Conservation (phyloP, 2,113 vertebrate genomes). For the Thunnus thynnus region DNA sequence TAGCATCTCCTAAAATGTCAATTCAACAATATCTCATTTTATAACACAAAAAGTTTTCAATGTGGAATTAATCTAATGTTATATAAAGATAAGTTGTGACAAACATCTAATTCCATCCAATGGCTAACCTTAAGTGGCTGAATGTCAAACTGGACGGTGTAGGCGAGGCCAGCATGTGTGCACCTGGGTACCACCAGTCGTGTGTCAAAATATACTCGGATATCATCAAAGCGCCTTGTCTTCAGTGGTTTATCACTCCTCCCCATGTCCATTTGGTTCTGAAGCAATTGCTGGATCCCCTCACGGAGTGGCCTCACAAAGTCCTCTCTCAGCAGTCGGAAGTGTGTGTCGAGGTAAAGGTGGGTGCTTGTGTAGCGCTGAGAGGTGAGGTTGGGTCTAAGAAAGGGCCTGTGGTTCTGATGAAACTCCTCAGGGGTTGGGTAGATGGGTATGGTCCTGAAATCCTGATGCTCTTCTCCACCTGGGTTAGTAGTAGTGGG, state of each 20-base stretch:
- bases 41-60: too few species aligned
- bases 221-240: conserved; percentile 89
- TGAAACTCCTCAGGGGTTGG: conserved; percentile 90
- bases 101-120: neutral
- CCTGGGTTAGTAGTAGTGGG: conserved; percentile 34
- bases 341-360: conserved; percentile 94
- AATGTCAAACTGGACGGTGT: conserved; percentile 90
- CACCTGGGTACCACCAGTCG: conserved; percentile 86
- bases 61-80: neutral
- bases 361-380: conserved; percentile 86
- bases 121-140: conserved; percentile 84
- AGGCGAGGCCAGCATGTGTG: conserved; percentile 86
- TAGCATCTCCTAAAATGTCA: too few species aligned
- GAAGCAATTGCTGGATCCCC: conserved; percentile 89
- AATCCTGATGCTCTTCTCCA: conserved; percentile 80
- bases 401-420: conserved; percentile 86
- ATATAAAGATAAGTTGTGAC: neutral
- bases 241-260: conserved; percentile 78
- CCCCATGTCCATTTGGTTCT: conserved; percentile 68
- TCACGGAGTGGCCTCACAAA: conserved; percentile 93
- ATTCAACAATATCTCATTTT: neutral
- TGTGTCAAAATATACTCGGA: conserved; percentile 90
- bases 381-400: conserved; percentile 89
- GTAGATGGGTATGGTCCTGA: conserved; percentile 89
- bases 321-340: conserved; percentile 95